A percentile compares a stretch with the other conserved stretches of the same genome.
phyloP scores from a whole-genome alignment of 2,888 invertebrate species.

The Hypomecis atomaria region DNA sequence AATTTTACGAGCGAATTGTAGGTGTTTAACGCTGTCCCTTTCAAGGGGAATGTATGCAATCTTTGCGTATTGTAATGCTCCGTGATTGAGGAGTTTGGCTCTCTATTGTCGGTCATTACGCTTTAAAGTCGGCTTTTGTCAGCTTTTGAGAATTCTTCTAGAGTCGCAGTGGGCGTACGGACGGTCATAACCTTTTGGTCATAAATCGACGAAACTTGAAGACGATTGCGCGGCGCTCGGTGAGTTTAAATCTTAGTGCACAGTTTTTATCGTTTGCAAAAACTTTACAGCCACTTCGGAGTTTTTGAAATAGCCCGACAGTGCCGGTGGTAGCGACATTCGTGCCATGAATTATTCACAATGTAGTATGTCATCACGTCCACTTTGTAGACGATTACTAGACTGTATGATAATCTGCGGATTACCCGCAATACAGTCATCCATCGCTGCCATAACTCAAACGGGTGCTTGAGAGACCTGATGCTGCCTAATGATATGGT shows the following conservation, averaged over 20 bases:
- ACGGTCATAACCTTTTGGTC: slow-evolving; percentile 55
- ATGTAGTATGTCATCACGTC: slow-evolving; percentile 36
- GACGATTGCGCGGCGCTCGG: slow-evolving; percentile 52
- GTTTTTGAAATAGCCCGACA: slow-evolving; percentile 28
- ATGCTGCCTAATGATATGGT: slow-evolving; percentile 67
- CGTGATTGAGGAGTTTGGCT: slow-evolving; percentile 33
- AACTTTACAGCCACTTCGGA: slow-evolving; percentile 53
- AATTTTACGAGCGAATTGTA: slow-evolving; percentile 50
- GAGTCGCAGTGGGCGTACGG: slow-evolving; percentile 53
- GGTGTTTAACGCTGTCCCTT: slow-evolving; percentile 41
- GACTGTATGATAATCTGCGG: slow-evolving; percentile 41
- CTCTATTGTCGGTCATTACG: slow-evolving; percentile 35
- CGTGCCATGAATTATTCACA: slow-evolving; percentile 34
- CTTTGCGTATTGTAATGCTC: slow-evolving; percentile 24
- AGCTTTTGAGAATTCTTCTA: slow-evolving; percentile 43
- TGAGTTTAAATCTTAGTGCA: slow-evolving; percentile 55
- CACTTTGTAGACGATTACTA: slow-evolving; percentile 44
- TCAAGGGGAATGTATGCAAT: slow-evolving; percentile 33
- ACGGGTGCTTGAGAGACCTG: slow-evolving; percentile 52
- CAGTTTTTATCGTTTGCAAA: slow-evolving; percentile 59
- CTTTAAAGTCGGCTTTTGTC: slow-evolving; percentile 44
- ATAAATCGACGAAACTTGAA: slow-evolving; percentile 58
- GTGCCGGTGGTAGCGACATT: slow-evolving; percentile 29
- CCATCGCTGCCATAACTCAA: slow-evolving; percentile 58
- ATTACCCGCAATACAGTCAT: slow-evolving; percentile 47